phyloP scores from a whole-genome alignment of 1,140 invertebrate genomes.

The Teleopsis dalmanni region DNA sequence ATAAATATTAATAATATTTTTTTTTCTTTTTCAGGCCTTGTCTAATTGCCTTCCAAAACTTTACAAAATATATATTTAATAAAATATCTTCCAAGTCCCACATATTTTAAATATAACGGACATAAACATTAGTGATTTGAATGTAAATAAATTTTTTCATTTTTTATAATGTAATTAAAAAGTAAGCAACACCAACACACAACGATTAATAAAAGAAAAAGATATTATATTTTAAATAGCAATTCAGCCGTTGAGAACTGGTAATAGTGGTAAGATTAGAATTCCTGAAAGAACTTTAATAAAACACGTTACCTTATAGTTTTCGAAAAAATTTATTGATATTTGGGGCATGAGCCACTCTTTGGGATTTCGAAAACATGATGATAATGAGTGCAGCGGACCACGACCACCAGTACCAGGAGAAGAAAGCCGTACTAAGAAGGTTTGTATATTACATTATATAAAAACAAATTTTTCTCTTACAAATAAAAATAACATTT shows the following conservation, averaged over 20 bases:
- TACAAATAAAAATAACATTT: background rate
- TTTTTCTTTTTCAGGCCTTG: constrained; percentile 33
- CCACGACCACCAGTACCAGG: constrained; percentile 44
- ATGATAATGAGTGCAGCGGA: constrained; percentile 46
- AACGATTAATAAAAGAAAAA: too few relatives aligned
- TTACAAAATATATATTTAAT: constrained; percentile 25
- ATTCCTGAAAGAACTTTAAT: too few relatives aligned
- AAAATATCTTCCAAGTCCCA: constrained; percentile 40
- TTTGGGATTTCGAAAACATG: constrained; percentile 40
- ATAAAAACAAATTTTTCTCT: background rate
- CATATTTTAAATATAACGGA: constrained; percentile 41
- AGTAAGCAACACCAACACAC: too few relatives aligned
- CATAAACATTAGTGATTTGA: constrained; percentile 35
- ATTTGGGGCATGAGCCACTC: constrained; percentile 44
- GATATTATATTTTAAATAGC: too few relatives aligned
- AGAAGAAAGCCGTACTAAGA: constrained; percentile 44
- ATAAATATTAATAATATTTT: background rate
- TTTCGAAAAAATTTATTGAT: too few relatives aligned
- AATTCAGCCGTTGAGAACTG: too few relatives aligned
- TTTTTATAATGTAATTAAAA: too few relatives aligned
- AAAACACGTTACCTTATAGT: too few relatives aligned
- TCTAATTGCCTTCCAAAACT: constrained; percentile 43
- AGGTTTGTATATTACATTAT: constrained; percentile 18
- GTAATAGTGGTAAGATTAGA: too few relatives aligned
- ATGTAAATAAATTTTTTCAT: constrained; percentile 20